Base-by-base conservation (phyloP, 2,888 invertebrate genomes). In the Drosophila histrio region DNA sequence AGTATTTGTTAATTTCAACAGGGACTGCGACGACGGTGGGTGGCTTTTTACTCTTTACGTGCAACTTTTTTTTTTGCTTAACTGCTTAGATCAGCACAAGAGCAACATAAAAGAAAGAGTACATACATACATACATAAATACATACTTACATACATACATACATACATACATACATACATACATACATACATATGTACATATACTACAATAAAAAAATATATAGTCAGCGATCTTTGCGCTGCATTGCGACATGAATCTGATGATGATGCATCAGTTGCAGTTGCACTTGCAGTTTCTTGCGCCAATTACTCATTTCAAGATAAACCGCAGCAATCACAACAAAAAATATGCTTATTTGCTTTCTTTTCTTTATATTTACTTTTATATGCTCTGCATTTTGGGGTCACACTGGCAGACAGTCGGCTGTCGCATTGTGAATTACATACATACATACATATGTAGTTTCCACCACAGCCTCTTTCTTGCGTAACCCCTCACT, bases 191-290 rank as follows among this genome's bases (percentile, higher is more conserved):
- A 43, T 26, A 17, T 44, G 13, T 24, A 5, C 5, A 5, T 24
- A 24, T 24, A 24, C 24, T 4, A 30, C 15, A 44, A 39, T n/a
- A n/a, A n/a, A n/a, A n/a, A n/a, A n/a, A 52, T 46, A 59, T 70
- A 52, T 38, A 41, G 72, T 77, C 59, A 72, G 65, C 65, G 59
- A 71, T 77, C 65, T 65, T 52, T 49, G n/a, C 9, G 7, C 9
- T 46, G 41, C n/a, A 39, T 73, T 61, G 73, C 72, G 41, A 72
- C 41, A 73, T 13, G 21, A 39, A 36, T 28, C 26, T 28, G 26
- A 26, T 30, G 26, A 26, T 30, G 64, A 41, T 64, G 72, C 50
- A 57, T 52, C 64, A 53, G 22, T 39, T 72, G 72, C 63, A 68
- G 34, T 72, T 69, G 72, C 63, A 68, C 30, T 72, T 69, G 43